These are phyloP conservation scores for Drosophila orena DNA, from an alignment of 1,140 invertebrate species.

Conservation along the genomic window DNA sequence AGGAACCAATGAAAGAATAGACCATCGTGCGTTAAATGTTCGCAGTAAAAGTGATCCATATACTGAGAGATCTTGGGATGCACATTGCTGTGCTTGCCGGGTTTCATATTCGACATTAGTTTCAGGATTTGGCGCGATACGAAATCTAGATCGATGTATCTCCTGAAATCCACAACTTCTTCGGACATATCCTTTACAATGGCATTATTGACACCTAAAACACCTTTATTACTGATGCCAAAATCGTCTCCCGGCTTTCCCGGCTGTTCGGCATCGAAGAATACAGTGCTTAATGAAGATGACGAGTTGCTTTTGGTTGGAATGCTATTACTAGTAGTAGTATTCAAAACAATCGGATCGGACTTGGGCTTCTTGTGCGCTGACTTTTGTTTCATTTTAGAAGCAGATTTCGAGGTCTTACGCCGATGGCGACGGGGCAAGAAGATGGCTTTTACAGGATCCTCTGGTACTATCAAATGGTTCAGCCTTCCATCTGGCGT, in stretches of 20 bases:
- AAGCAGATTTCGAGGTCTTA: too few relatives aligned
- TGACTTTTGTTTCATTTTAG: not conserved
- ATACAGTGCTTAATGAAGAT: not conserved
- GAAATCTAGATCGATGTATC: constrained; percentile 7
- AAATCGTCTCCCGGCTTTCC: too few relatives aligned
- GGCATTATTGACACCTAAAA: not conserved
- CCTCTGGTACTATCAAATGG: not conserved
- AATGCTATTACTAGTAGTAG: too few relatives aligned
- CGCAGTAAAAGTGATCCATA: constrained; percentile 12
- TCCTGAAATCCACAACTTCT: constrained; percentile 1
- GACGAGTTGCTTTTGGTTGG: too few relatives aligned
- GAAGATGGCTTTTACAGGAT: not conserved
- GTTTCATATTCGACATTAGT: not conserved
- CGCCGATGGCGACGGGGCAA: not conserved
- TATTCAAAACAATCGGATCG: too few relatives aligned
- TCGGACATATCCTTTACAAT: too few relatives aligned
- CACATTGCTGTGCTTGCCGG: accelerated
- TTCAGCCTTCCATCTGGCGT: not conserved
- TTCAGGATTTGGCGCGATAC: not conserved
- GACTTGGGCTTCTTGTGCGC: accelerated
- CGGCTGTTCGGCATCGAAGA: not conserved
- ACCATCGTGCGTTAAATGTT: not conserved
- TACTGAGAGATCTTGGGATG: not conserved
- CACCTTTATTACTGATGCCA: too few relatives aligned
- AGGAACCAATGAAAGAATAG: constrained; percentile 19